These are phyloP conservation scores for Iselma pallidipennis DNA, from an alignment of 2,888 invertebrate genomes.

Conservation along the genomic window DNA sequence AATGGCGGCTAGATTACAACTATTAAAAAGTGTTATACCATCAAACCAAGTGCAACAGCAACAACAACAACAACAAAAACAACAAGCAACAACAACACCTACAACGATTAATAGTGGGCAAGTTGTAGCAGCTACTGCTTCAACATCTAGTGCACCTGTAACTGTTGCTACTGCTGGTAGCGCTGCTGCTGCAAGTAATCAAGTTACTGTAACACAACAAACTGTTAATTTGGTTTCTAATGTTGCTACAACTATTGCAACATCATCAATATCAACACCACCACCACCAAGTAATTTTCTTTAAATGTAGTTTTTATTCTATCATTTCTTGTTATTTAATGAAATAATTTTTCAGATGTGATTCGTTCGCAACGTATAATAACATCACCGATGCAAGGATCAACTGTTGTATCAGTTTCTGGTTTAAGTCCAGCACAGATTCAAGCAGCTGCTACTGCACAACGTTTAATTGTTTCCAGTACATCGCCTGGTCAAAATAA, in stretches of 20 bases:
- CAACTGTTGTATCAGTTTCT: conserved; percentile 52
- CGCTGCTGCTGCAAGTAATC: conserved; percentile 2
- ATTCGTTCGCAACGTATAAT: conserved; percentile 51
- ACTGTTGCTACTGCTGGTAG: conserved; percentile 25
- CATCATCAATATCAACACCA: conserved; percentile 50
- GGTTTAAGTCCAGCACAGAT: conserved; percentile 52
- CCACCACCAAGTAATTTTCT: conserved; percentile 46
- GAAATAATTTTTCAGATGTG: conserved; percentile 36
- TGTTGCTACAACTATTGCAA: conserved; percentile 55
- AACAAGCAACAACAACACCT: conserved; percentile 3
- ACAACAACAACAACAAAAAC: conserved; percentile 26
- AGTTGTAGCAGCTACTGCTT: conserved; percentile 53
- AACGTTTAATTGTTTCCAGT: conserved; percentile 54
- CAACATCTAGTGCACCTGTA: conserved; percentile 39
- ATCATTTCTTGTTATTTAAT: not conserved
- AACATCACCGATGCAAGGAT: conserved; percentile 51
- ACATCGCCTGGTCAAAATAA: conserved; percentile 41
- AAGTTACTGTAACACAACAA: conserved; percentile 28
- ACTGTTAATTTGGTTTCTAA: conserved; percentile 8
- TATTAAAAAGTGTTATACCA: conserved; percentile 39
- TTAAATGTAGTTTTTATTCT: not conserved
- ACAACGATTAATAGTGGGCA: not conserved
- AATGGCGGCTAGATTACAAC: conserved; percentile 43
- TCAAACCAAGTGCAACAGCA: conserved; percentile 27
- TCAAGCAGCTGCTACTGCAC: conserved; percentile 53